Conservation (phyloP, 2,797 vertebrate species). For the Salarias fasciatus region DNA sequence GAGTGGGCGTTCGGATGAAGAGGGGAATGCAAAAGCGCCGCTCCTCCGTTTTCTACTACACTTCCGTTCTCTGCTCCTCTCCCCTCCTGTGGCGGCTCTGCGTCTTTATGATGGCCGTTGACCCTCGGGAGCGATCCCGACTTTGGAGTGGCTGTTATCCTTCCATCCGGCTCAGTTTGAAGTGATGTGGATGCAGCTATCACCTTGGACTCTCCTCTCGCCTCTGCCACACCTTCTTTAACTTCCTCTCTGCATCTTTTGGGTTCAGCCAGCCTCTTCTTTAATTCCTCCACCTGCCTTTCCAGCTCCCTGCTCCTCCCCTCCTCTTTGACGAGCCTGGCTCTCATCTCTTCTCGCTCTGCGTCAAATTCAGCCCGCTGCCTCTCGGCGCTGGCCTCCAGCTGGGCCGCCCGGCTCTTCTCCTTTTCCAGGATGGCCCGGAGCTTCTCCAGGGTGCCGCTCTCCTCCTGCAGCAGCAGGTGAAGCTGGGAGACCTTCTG, state of each 20-base stretch:
- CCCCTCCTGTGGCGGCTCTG: conserved; percentile 63
- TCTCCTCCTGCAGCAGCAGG: conserved; percentile 87
- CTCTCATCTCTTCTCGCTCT: conserved; percentile 88
- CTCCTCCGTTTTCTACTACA: conserved; percentile 85
- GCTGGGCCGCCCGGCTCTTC: conserved; percentile 82
- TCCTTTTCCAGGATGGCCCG: conserved; percentile 86
- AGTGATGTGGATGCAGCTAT: conserved; percentile 73
- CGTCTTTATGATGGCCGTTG: conserved; percentile 79
- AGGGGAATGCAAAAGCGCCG: conserved; percentile 74
- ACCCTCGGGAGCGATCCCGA: conserved; percentile 62
- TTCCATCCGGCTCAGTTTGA: conserved; percentile 86
- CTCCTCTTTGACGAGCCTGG: conserved; percentile 89
- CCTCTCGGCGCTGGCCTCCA: conserved; percentile 89
- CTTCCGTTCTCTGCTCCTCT: conserved; percentile 70
- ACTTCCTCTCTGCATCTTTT: conserved; percentile 43
- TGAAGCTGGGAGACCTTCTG: conserved; percentile 87
- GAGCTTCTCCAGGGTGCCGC: conserved; percentile 81
- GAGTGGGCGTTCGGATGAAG: conserved; percentile 80
- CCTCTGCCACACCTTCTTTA: conserved; percentile 44
- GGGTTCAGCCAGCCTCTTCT: conserved; percentile 78
- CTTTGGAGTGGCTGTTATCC: conserved; percentile 48
- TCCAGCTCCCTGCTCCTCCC: conserved; percentile 87
- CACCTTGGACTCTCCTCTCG: conserved; percentile 34
- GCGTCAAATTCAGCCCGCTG: conserved; percentile 91
- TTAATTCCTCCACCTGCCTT: conserved; percentile 87